Base-by-base conservation (phyloP, 64 coral and sea anemone genomes). In the Actinia tenebrosa region DNA sequence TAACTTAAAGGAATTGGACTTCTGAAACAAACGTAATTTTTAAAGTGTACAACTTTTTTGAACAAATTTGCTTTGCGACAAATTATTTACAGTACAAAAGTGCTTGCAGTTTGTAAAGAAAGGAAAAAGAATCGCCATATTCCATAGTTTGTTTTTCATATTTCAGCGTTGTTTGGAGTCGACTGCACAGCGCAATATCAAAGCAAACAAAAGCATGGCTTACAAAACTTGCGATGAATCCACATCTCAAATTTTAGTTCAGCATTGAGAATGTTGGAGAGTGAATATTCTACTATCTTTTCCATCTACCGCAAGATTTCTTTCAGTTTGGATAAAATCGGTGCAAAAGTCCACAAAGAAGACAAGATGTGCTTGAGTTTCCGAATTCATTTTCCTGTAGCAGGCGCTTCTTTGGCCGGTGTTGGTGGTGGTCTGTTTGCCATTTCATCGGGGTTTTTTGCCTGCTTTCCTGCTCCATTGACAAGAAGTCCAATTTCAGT, bases 401-500 rank as follows among this genome's bases (percentile, higher is more conserved):
- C 42, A 26, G 83, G 26, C 10, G 10, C 83, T 19, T 85, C 83
- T 3, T 58, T 85, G 20, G 50, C 55, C 7, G 83, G 83, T 42
- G 52, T 61, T 37, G 50, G 4, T 8, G 83, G 83, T 14, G 83
- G 54, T 58, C 56, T 27, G 18, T 16, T 3, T n/a, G 26, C 53
- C 19, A 43, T 7, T 15, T 18, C 83, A 16, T 61, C 83, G 10
- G 83, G 83, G n/a, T 22, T 54, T 45, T 84, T 84, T 23, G 15
- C 54, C 63, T 85, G 83, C 46, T 81, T 81, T 19, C 30, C 27
- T 8, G 22, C 26, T 16, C 37, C 82, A 27, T 84, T 84, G 22
- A 84, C 23, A 19, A 84, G 82, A 84, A 84, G 82, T 18, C 82
- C 82, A 56, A 84, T 84, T 18, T 84, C 82, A 15, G 82, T 84